Evolutionary conservation across 1,140 invertebrate genomes (phyloP), one percentile per base, ranked within the genome.

Genomic region (Eriocheir sinensis): DNA sequence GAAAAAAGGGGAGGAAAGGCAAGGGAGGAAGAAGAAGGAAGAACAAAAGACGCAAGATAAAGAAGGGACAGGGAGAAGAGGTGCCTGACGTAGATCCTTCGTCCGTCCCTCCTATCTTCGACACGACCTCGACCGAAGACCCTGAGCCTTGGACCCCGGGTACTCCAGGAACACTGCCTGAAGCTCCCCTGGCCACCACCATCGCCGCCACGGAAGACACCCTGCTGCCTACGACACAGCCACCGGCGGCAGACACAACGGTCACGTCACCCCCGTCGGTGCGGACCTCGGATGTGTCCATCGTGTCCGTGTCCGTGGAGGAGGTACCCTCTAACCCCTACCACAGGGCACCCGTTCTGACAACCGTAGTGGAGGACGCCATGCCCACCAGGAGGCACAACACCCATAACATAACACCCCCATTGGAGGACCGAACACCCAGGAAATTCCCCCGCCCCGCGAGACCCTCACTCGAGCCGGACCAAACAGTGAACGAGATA

Each of bases 401-500:
- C 21, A 72, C 60, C 4, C 60, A 72, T n/a, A 72, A 1, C 21
- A 72, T 1, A 72, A 21, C 60, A 72, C 4, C 12, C 60, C 60
- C n/a, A n/a, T 21, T 21, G 60, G 60, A 72, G 21, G 60, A 72
- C 27, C 12, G 21, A 27, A 72, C 6, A 2, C 27, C 27, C 60
- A 27, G 0, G 60, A 21, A 72, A 8, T n/a, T 72, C 2, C 60
- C 60, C n/a, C 60, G 60, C n/a, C 60, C 60, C 21, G 27, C 17
- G 3, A 72, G 3, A 72, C 60, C 60, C 0, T 72, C 60, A 72
- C 85, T 36, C 36, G 88, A 48, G 27, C 30, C n/a, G 1, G 53
- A 91, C 30, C n/a, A 91, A 86, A 60, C 83, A 38, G 89, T 91
- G 34, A 72, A 60, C 34, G 80, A 91, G 21, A 53, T 88, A 8